Evolutionary conservation across 2,888 invertebrate species (phyloP), one percentile per base, ranked within the genome.

Genomic region (Melinaea marsaeus): DNA sequence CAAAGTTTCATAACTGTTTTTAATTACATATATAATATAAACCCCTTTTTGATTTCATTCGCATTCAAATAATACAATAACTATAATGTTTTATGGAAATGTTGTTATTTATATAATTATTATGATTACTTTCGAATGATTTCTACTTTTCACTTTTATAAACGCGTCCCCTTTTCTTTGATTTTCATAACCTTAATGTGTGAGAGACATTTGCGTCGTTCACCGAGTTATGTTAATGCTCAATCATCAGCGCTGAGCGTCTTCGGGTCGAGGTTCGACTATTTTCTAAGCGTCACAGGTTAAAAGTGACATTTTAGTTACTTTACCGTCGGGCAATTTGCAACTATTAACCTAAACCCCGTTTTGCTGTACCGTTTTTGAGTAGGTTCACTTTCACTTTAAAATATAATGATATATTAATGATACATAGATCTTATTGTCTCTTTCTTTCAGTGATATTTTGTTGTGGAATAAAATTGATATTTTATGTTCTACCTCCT

Each of bases 261-360:
- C 61, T 55, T 63, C 37, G 57, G 63, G 61, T 65, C 59, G 65
- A 65, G 61, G 58, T 60, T 61, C 42, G 57, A 47, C 48, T 62
- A 65, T 68, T 66, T 71, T 70, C 70, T 73, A 74, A 73, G 69
- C 69, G 22, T 22, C 22, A 62, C 67, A 71, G 66, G 66, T 63
- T 58, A 63, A 68, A 73, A 72, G 74, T 74, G 72, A 75, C 75
- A 74, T 62, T 71, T 66, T 67, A 62, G 68, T 72, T 71, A 69
- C 71, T 73, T 70, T 73, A 73, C 70, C 72, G 72, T 75, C 72
- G 75, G 74, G 75, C 76, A 74, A 74, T 75, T 75, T 73, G 72
- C 73, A 73, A 72, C 72, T 69, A 72, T 74, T 72, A 72, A 73
- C 75, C 75, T 72, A 74, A 74, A 71, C 70, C 67, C 69, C 68